Percentiles rank a stretch among this genome's conserved stretches.
Conservation (phyloP, 2,888 invertebrate species). For the Sepiola atlantica region DNA sequence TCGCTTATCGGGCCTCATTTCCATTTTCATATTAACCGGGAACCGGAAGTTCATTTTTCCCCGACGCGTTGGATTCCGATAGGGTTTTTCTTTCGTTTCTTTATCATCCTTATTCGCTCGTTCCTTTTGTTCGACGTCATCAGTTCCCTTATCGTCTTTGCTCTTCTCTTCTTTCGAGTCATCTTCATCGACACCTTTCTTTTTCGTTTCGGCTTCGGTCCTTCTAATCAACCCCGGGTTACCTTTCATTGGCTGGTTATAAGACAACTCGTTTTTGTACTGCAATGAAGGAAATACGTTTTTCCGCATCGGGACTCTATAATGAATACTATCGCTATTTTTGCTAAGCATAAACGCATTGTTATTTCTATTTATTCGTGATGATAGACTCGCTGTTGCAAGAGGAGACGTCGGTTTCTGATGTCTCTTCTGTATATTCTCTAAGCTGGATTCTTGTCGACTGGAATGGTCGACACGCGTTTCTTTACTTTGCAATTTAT, state of each 20-base stretch:
- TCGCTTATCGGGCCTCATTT: background rate
- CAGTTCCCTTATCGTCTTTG: background rate
- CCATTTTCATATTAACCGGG: background rate
- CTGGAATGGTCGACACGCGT: background rate
- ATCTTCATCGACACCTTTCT: background rate
- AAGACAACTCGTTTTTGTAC: background rate
- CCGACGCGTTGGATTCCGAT: background rate
- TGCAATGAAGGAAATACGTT: background rate
- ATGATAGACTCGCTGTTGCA: background rate
- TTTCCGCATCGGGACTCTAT: background rate
- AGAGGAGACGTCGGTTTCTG: background rate
- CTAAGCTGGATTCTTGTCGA: background rate
- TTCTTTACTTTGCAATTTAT: background rate
- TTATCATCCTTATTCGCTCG: background rate
- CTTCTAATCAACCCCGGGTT: background rate
- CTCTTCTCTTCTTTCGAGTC: background rate
- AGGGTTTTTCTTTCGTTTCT: background rate
- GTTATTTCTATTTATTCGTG: background rate
- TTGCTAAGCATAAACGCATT: constrained; percentile 38
- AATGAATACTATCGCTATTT: constrained; percentile 37
- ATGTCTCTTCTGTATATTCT: background rate
- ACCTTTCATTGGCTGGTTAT: background rate
- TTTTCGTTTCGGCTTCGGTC: background rate
- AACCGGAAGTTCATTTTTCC: background rate
- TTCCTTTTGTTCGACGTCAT: background rate